Conservation (phyloP, 2,888 invertebrate genomes). For the Sinelater perroti region DNA sequence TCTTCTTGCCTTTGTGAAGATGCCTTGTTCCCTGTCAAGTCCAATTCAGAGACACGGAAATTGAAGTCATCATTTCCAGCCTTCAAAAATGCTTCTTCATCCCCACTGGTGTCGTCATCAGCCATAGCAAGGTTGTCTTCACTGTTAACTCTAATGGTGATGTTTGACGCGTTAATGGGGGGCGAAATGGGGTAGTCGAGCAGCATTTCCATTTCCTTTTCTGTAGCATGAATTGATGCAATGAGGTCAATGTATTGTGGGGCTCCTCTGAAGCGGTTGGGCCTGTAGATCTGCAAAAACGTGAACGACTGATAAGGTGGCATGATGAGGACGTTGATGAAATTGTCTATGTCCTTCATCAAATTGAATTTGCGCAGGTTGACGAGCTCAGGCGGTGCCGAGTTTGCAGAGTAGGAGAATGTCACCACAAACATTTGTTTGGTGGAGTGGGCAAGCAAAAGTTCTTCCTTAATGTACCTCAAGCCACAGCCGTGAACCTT, state of each 20-base stretch:
- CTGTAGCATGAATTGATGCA: constrained; percentile 9
- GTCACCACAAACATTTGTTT: constrained; percentile 27
- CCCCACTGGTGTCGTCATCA: constrained; percentile 6
- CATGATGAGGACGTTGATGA: constrained; percentile 20
- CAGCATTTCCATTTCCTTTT: constrained; percentile 22
- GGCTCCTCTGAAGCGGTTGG: constrained; percentile 20
- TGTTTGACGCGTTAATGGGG: constrained; percentile 1
- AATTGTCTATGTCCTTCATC: constrained; percentile 27
- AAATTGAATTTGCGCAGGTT: constrained; percentile 20
- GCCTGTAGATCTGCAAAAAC: constrained; percentile 22
- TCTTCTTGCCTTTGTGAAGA: background rate
- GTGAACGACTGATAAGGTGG: constrained; percentile 25
- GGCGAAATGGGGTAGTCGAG: background rate
- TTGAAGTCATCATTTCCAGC: background rate
- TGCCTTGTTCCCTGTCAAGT: background rate
- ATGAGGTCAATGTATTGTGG: constrained; percentile 23
- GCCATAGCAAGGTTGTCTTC: background rate
- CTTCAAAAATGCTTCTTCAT: constrained; percentile 11
- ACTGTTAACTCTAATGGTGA: constrained; percentile 10
- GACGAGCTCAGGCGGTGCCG: constrained; percentile 14
- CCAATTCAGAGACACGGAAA: background rate
- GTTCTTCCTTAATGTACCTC: constrained; percentile 21
- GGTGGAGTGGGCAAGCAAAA: constrained; percentile 5
- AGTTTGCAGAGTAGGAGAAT: constrained; percentile 26
- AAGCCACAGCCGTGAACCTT: constrained; percentile 17